phyloP scores from a whole-genome alignment of 2,797 vertebrate genomes.

The Mormyrus proboscirostris region DNA sequence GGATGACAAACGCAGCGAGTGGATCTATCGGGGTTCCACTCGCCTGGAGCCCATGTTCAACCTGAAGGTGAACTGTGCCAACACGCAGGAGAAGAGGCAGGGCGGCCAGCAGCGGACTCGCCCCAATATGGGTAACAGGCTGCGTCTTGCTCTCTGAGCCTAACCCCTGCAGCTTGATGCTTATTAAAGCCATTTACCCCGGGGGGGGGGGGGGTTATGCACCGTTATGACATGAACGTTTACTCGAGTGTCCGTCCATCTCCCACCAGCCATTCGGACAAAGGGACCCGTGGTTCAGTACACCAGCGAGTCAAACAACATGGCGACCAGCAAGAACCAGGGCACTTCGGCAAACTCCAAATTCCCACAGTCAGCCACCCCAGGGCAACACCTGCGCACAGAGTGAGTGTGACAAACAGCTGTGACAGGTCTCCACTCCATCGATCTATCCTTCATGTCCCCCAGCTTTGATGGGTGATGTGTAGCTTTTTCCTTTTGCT shows the following conservation, averaged over 20 bases:
- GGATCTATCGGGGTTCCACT: slow-evolving; percentile 95
- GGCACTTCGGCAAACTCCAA: slow-evolving; percentile 27
- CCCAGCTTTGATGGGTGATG: background rate
- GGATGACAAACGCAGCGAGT: slow-evolving; percentile 95
- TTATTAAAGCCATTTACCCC: background rate
- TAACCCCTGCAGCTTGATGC: background rate
- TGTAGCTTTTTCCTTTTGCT: background rate
- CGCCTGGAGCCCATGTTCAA: slow-evolving; percentile 97
- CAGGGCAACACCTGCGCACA: slow-evolving; percentile 35
- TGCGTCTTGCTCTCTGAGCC: background rate
- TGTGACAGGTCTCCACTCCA: background rate
- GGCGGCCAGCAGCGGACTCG: slow-evolving; percentile 81
- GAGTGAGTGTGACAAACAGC: slow-evolving; percentile 52
- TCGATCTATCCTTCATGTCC: background rate
- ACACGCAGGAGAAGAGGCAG: slow-evolving; percentile 84
- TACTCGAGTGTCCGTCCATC: background rate
- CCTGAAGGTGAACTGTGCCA: slow-evolving; percentile 87
- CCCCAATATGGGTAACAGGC: slow-evolving; percentile 81
- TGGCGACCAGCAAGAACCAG: slow-evolving; percentile 41
- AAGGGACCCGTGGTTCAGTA: slow-evolving; percentile 95
- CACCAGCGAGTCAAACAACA: slow-evolving; percentile 70
- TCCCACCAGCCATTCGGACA: slow-evolving; percentile 76
- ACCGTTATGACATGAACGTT: background rate
- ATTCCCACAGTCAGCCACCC: slow-evolving; percentile 50
- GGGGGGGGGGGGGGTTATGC: background rate